These are phyloP conservation scores for Isurus oxyrinchus DNA, from an alignment of 2,113 vertebrate genomes.

Conservation along the genomic window DNA sequence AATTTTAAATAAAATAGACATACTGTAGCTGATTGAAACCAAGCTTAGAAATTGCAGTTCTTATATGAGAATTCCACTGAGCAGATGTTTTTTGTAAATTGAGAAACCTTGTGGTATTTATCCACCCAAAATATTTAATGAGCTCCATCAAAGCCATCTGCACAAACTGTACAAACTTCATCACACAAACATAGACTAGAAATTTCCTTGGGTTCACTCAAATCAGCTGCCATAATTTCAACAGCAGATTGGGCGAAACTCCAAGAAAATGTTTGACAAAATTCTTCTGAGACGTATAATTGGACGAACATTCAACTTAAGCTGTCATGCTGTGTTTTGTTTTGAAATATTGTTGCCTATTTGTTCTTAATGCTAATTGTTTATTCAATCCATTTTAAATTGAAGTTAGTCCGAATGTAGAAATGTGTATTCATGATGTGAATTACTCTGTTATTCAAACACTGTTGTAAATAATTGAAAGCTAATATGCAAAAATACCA, in stretches of 20 bases:
- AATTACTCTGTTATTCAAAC: not conserved
- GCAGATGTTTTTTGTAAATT: not conserved
- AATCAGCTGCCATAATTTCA: not conserved
- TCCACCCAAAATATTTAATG: not conserved
- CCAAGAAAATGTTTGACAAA: not conserved
- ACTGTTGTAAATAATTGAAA: not conserved
- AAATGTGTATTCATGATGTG: not conserved
- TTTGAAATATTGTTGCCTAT: not conserved
- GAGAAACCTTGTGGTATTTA: not conserved
- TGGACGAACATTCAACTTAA: not conserved
- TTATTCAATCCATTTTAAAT: not conserved
- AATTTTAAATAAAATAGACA: not conserved
- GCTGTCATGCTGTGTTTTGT: not conserved
- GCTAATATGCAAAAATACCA: not conserved
- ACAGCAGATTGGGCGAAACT: not conserved
- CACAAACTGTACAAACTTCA: not conserved
- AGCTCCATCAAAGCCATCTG: constrained; percentile 17
- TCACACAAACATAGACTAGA: not conserved
- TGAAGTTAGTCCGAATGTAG: not conserved
- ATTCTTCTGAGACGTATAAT: not conserved
- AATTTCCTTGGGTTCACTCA: not conserved
- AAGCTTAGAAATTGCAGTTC: not conserved
- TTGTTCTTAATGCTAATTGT: not conserved
- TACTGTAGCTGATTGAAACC: not conserved
- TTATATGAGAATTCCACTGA: not conserved